Conservation (phyloP, 2,888 invertebrate genomes). For the Callyntrura guangdongensis region DNA sequence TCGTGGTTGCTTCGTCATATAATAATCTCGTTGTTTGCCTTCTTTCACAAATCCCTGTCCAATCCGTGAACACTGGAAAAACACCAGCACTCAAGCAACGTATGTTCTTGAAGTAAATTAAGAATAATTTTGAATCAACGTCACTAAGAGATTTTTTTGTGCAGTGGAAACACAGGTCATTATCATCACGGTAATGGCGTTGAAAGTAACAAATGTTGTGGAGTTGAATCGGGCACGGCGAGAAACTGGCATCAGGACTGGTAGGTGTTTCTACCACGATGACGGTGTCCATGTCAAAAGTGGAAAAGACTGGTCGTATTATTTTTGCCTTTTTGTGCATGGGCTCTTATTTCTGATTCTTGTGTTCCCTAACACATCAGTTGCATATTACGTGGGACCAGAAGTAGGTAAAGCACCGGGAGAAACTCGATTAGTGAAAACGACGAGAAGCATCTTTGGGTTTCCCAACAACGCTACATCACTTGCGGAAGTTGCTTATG, state of each 20-base stretch:
- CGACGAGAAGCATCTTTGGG: constrained; percentile 26
- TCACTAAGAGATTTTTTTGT: background rate
- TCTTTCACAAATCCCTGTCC: too few species aligned
- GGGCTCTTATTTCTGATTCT: constrained; percentile 38
- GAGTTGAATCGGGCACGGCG: too few species aligned
- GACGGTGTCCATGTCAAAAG: background rate
- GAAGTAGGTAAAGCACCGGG: constrained; percentile 71
- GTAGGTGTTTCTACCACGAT: background rate
- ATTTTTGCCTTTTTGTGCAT: constrained; percentile 11
- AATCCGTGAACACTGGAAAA: too few species aligned
- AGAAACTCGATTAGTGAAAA: constrained; percentile 59
- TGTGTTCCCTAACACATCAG: constrained; percentile 15
- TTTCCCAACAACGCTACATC: constrained; percentile 52
- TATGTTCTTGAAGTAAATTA: background rate
- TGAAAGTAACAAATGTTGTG: too few species aligned
- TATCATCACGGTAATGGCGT: background rate
- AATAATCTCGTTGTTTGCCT: too few species aligned
- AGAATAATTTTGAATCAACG: background rate
- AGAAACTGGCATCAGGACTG: too few species aligned
- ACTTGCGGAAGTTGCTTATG: constrained; percentile 73
- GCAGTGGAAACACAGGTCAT: too few species aligned
- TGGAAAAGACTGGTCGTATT: background rate
- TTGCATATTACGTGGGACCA: constrained; percentile 66
- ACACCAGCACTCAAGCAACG: too few species aligned
- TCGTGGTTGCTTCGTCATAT: too few species aligned